phyloP scores from a whole-genome alignment of 2,113 vertebrate genomes.

The Otus sunia region DNA sequence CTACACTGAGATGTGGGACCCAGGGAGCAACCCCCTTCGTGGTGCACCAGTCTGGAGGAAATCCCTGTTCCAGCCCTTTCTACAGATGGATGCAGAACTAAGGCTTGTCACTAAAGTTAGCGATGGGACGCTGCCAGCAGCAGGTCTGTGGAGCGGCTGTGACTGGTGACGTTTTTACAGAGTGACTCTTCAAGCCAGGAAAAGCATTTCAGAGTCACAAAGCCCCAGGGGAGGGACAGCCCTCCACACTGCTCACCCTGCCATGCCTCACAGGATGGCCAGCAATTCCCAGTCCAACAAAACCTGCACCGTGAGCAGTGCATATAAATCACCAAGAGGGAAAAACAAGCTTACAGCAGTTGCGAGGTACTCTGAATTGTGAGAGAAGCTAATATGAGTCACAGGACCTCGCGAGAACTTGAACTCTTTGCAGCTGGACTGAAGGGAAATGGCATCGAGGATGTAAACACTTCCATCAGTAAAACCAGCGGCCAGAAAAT shows the following conservation, averaged over 20 bases:
- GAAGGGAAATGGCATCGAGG: conserved; percentile 81
- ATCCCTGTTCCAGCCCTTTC: neutral
- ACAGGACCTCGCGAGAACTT: conserved; percentile 75
- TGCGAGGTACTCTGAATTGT: conserved; percentile 85
- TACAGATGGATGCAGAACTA: neutral
- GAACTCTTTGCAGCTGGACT: conserved; percentile 75
- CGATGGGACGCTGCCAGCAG: neutral
- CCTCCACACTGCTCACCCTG: neutral
- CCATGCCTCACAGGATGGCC: neutral
- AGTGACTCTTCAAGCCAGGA: neutral
- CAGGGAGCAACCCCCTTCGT: neutral
- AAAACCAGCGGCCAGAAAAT: conserved; percentile 84
- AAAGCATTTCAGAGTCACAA: neutral
- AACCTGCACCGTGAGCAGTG: rapidly evolving
- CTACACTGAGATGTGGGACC: rapidly evolving
- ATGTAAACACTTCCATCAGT: conserved; percentile 82
- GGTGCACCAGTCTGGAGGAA: neutral
- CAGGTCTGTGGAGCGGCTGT: neutral
- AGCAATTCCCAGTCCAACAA: neutral
- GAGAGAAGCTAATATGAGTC: conserved; percentile 85
- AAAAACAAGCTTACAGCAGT: conserved; percentile 81
- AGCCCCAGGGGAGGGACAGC: neutral
- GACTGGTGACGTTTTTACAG: neutral
- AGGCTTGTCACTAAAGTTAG: neutral
- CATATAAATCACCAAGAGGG: neutral